Evolutionary conservation across 53 echinoderm and acorn worm species (phyloP).

Genomic region (Actinopyga echinites): DNA sequence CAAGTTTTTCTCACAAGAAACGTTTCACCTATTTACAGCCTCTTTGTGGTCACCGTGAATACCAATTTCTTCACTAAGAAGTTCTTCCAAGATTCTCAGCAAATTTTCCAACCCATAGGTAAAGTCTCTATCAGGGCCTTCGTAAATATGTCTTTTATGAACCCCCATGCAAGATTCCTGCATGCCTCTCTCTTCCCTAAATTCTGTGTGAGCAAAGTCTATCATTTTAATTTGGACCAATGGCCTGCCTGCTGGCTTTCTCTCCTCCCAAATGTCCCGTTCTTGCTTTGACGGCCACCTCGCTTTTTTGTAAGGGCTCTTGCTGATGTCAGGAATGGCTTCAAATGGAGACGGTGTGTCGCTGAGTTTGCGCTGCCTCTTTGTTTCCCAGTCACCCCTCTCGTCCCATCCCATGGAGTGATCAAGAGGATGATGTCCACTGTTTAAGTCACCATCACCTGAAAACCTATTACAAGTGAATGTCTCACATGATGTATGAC

Average conservation of each 20-base stretch:
- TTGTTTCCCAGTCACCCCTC: not conserved
- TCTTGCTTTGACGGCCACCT: not conserved
- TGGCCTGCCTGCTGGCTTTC: not conserved
- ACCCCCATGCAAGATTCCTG: not conserved
- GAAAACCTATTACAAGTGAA: not conserved
- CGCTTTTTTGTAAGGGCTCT: not conserved
- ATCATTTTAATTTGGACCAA: constrained; percentile 72
- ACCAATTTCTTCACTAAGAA: not conserved
- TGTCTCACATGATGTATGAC: not conserved
- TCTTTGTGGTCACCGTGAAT: not conserved
- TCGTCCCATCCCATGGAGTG: too few relatives aligned
- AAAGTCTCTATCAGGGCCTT: constrained; percentile 69
- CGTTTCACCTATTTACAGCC: too few relatives aligned
- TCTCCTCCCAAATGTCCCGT: not conserved
- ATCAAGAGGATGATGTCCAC: too few relatives aligned
- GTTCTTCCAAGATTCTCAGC: constrained; percentile 54
- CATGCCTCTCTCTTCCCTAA: constrained; percentile 29
- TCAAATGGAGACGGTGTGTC: not conserved
- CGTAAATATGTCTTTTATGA: not conserved
- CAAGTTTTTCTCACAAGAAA: too few relatives aligned
- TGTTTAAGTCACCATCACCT: not conserved
- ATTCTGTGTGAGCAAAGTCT: constrained; percentile 71
- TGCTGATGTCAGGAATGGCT: not conserved
- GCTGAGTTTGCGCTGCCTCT: not conserved
- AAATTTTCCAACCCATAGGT: constrained; percentile 83